Evolutionary conservation across 2,797 vertebrate genomes (phyloP), one percentile per base, ranked within the genome.

Genomic region (Halcyon leucocephala): DNA sequence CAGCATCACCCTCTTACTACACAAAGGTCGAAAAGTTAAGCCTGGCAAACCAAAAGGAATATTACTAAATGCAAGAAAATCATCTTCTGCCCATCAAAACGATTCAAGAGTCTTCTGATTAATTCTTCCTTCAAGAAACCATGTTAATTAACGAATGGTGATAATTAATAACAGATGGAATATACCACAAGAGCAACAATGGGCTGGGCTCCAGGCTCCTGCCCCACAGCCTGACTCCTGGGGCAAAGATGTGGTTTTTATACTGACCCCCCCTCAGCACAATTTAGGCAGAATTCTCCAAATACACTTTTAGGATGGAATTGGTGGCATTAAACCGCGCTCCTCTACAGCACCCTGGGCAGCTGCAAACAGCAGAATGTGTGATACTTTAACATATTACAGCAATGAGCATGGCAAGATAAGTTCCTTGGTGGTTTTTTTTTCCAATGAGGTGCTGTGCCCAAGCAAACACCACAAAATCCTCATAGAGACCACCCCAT

Each of bases 251-350:
- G 55, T 14, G 20, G 73, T 14, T 35, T 74, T 84, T 10, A 16
- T 3, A 13, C 4, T 2, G 16, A 7, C 52, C 15, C 4, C 4
- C 79, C 69, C 76, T 55, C 73, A 33, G 49, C 42, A 6, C 0
- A 1, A 22, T 6, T n/a, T 4, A 8, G 49, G n/a, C 55, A 48
- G 33, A 20, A 35, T 4, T 22, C 29, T 0, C 5, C 0, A 7
- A 67, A 3, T 7, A 8, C 35, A 37, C 67, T n/a, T 49, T 24
- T 15, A 16, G 55, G 55, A 35, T 24, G 55, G n/a, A n/a, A 58
- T 58, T 24, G 9, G 20, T 33, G 72, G 51, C 86, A 28, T 8
- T 7, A 15, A 26, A 3, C 39, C 12, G 24, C 1, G 1, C 42
- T 65, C 37, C 62, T 9, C 31, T 14, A 13, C 49, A 51, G 16